Percentiles rank a stretch among this genome's conserved stretches.
These are phyloP conservation scores for Chloropsis hardwickii DNA, from an alignment of 2,113 vertebrate species.

Conservation along the genomic window DNA sequence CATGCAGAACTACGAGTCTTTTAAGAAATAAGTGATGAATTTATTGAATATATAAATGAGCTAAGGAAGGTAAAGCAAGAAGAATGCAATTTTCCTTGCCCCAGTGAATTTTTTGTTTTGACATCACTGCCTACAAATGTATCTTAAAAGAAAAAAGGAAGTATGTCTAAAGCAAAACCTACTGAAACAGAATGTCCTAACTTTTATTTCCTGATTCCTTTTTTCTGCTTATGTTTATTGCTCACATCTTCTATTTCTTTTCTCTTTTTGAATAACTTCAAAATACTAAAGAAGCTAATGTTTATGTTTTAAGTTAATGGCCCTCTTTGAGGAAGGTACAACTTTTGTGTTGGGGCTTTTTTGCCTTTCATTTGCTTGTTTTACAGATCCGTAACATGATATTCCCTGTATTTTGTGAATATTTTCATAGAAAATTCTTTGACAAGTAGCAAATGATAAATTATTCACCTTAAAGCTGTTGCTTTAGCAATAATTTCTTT, in stretches of 20 bases:
- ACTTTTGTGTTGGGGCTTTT: not conserved
- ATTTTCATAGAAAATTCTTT: not conserved
- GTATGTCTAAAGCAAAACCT: not conserved
- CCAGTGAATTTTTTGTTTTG: not conserved
- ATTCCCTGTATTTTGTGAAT: not conserved
- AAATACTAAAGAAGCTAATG: not conserved
- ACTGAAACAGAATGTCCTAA: not conserved
- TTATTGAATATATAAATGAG: not conserved
- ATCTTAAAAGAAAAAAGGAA: not conserved
- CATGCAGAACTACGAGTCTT: not conserved
- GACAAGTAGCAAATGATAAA: not conserved
- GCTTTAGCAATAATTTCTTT: not conserved
- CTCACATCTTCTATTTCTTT: not conserved
- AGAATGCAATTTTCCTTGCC: not conserved
- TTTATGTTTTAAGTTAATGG: not conserved
- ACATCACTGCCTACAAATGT: not conserved
- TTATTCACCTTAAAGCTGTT: not conserved
- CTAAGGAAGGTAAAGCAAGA: not conserved
- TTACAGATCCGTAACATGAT: not conserved
- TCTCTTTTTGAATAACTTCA: not conserved
- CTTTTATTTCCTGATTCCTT: not conserved
- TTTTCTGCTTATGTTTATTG: not conserved
- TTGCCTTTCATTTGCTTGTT: not conserved
- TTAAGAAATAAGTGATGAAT: not conserved
- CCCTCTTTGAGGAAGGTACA: not conserved